phyloP scores from a whole-genome alignment of 2,113 vertebrate genomes.

The Neodon shergylaensis region DNA sequence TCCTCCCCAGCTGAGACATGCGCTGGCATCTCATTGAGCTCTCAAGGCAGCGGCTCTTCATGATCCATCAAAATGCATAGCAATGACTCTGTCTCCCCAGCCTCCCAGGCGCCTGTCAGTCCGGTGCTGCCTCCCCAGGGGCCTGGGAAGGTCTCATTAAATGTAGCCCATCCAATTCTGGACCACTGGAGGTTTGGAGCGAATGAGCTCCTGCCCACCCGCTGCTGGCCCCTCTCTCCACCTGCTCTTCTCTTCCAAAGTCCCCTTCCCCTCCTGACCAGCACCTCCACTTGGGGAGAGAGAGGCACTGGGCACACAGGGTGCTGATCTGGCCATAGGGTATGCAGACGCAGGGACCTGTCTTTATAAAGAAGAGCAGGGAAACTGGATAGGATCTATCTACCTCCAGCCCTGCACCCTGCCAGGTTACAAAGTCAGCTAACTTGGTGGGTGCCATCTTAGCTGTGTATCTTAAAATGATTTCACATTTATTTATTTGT shows the following conservation, averaged over 20 bases:
- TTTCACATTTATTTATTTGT: not conserved
- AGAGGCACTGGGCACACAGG: no score
- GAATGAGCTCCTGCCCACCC: not conserved
- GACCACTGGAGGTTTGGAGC: not conserved
- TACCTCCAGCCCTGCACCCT: not conserved
- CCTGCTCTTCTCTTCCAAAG: no score
- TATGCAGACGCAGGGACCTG: not conserved
- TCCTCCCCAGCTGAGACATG: slow-evolving; percentile 9
- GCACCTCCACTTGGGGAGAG: not conserved
- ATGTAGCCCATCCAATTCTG: not conserved
- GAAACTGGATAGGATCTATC: no score
- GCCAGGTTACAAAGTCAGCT: not conserved
- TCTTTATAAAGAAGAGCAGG: not conserved
- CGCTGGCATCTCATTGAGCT: slow-evolving; percentile 36
- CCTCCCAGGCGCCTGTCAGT: not conserved
- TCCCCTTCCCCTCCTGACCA: not conserved
- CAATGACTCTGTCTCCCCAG: not conserved
- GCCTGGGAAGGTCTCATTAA: not conserved
- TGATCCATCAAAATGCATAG: slow-evolving; percentile 62
- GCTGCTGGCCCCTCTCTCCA: not conserved
- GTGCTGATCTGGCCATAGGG: not conserved
- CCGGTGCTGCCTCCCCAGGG: not conserved
- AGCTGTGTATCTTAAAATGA: not conserved
- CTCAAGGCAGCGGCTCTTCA: not conserved
- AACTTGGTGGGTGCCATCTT: not conserved